phyloP scores from a whole-genome alignment of 2,888 invertebrate species.

The Microchrysa polita region DNA sequence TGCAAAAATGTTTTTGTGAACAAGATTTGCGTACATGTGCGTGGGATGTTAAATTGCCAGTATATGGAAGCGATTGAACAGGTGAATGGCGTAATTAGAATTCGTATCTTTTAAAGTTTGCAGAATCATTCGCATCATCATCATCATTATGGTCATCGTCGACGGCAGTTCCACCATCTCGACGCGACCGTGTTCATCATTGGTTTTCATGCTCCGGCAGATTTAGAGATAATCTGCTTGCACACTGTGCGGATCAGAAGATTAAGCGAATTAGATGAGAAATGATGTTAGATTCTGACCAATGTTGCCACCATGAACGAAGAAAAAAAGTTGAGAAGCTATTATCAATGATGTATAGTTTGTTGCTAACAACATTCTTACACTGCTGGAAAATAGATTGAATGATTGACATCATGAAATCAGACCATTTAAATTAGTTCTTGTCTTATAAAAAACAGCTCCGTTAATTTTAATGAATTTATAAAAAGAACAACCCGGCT shows the following conservation, averaged over 20 bases:
- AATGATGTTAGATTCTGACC: too few relatives aligned
- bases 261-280: conserved; percentile 2
- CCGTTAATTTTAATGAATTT: too few relatives aligned
- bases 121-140: too few relatives aligned
- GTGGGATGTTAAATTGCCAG: conserved; percentile 22
- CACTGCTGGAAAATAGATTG: background rate
- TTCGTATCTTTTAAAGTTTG: too few relatives aligned
- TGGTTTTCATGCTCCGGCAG: background rate
- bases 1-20: conserved; percentile 25
- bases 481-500: too few relatives aligned
- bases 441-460: too few relatives aligned
- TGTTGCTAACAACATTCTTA: conserved; percentile 8
- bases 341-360: background rate
- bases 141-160: too few relatives aligned
- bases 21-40: conserved; percentile 4
- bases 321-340: background rate
- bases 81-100: conserved; percentile 34
- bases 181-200: background rate
- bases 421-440: too few relatives aligned
- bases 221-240: conserved; percentile 1
- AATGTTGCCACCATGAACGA: background rate
- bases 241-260: background rate
- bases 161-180: background rate
- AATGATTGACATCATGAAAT: too few relatives aligned
- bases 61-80: conserved; percentile 25